Evolutionary conservation across 2,888 invertebrate genomes (phyloP).

Genomic region (Rhagium mordax): DNA sequence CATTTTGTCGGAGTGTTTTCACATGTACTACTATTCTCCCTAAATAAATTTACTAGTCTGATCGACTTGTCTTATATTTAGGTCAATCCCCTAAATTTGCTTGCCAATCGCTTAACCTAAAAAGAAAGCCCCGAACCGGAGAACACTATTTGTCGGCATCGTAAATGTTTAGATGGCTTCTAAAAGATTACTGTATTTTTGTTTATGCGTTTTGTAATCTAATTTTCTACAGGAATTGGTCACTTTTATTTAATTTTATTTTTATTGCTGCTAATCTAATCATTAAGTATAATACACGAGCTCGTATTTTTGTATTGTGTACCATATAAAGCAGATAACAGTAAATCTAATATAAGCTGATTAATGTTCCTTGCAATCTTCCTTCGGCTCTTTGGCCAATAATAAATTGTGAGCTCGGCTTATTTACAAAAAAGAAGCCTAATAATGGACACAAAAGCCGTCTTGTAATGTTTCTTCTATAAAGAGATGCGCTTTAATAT

Average conservation of each 20-base stretch:
- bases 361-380: conserved; percentile 42
- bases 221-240: neutral
- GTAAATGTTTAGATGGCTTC: neutral
- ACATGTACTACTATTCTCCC: no score
- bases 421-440: conserved; percentile 25
- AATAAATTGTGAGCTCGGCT: conserved; percentile 34
- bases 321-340: conserved; percentile 20
- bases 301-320: neutral
- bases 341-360: conserved; percentile 45
- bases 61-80: no score
- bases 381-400: conserved; percentile 38
- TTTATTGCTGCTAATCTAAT: conserved; percentile 10
- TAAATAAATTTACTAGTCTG: no score
- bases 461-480: conserved; percentile 13
- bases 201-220: conserved; percentile 5
- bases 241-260: conserved; percentile 10
- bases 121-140: neutral
- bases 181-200: neutral
- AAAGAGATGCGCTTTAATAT: conserved; percentile 9
- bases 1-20: no score
- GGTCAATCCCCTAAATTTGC: neutral
- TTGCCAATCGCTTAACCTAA: neutral
- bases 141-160: neutral
- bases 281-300: neutral
- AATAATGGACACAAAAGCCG: conserved; percentile 25